These are phyloP conservation scores for Lithophane semibrunnea DNA, from an alignment of 2,888 invertebrate genomes.

Conservation along the genomic window DNA sequence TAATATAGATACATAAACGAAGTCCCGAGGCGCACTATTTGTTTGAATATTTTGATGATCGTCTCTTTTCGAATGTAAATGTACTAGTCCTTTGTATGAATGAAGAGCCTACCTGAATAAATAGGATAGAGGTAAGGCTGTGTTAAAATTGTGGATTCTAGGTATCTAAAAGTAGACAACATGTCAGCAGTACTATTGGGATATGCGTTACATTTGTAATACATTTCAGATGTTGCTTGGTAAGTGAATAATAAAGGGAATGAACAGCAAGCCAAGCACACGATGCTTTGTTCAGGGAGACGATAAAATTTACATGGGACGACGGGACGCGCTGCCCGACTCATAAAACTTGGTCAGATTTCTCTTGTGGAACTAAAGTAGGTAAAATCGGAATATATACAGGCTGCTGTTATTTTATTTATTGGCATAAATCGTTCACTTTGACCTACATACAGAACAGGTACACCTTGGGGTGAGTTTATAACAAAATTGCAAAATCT, in stretches of 20 bases:
- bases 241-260: slow-evolving; percentile 76
- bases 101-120: slow-evolving; percentile 33
- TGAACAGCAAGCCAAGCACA: slow-evolving; percentile 68
- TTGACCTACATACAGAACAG: slow-evolving; percentile 53
- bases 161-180: slow-evolving; percentile 6
- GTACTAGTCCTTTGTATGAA: slow-evolving; percentile 50
- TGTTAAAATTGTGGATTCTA: slow-evolving; percentile 29
- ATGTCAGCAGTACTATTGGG: slow-evolving; percentile 36
- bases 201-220: slow-evolving; percentile 57
- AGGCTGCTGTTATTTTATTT: slow-evolving; percentile 63
- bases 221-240: slow-evolving; percentile 71
- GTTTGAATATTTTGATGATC: slow-evolving; percentile 56
- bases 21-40: slow-evolving; percentile 48
- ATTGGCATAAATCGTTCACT: slow-evolving; percentile 56
- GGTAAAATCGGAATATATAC: slow-evolving; percentile 65
- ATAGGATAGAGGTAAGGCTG: slow-evolving; percentile 21
- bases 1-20: slow-evolving; percentile 31
- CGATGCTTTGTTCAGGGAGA: slow-evolving; percentile 73
- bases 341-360: slow-evolving; percentile 76
- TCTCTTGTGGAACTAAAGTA: slow-evolving; percentile 62
- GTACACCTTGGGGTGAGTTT: slow-evolving; percentile 32
- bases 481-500: slow-evolving; percentile 39
- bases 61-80: slow-evolving; percentile 57
- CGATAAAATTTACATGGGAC: slow-evolving; percentile 85
- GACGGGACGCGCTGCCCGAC: slow-evolving; percentile 69